Evolutionary conservation across 1,140 invertebrate species (phyloP).

Genomic region (Andricus grossulariae): DNA sequence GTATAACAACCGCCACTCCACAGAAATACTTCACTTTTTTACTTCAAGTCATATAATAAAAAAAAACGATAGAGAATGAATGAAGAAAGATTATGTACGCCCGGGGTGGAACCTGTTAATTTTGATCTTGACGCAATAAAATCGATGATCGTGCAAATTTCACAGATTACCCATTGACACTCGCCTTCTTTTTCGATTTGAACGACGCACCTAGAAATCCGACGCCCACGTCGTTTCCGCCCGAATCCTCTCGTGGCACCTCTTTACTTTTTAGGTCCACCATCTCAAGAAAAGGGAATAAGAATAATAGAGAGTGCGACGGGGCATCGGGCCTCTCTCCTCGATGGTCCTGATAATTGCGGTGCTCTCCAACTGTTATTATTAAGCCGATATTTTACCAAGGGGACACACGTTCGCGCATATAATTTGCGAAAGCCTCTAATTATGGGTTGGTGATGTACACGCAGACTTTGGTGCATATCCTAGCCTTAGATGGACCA

Average conservation of each 20-base stretch:
- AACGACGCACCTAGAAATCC: conserved; percentile 48
- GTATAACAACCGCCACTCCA: no score
- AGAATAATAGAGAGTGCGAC: conserved; percentile 27
- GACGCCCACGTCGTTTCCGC: conserved; percentile 41
- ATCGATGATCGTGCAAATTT: background rate
- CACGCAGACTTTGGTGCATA: conserved; percentile 50
- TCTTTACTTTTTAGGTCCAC: conserved; percentile 40
- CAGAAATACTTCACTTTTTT: no score
- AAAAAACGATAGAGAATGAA: no score
- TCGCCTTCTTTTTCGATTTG: background rate
- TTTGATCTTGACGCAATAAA: no score
- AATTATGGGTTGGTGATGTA: conserved; percentile 73
- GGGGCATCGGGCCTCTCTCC: conserved; percentile 47
- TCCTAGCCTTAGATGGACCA: conserved; percentile 51
- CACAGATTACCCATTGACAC: conserved; percentile 1
- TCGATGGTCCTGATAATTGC: conserved; percentile 73
- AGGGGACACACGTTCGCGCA: conserved; percentile 75
- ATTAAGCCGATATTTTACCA: conserved; percentile 76
- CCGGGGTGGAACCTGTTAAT: no score
- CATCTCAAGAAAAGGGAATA: conserved; percentile 46
- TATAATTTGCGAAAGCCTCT: conserved; percentile 76
- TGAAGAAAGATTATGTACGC: no score
- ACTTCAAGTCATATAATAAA: no score
- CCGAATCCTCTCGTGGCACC: conserved; percentile 23
- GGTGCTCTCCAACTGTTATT: conserved; percentile 75